phyloP scores from a whole-genome alignment of 2,888 invertebrate genomes.

The Leucophenga montana region DNA sequence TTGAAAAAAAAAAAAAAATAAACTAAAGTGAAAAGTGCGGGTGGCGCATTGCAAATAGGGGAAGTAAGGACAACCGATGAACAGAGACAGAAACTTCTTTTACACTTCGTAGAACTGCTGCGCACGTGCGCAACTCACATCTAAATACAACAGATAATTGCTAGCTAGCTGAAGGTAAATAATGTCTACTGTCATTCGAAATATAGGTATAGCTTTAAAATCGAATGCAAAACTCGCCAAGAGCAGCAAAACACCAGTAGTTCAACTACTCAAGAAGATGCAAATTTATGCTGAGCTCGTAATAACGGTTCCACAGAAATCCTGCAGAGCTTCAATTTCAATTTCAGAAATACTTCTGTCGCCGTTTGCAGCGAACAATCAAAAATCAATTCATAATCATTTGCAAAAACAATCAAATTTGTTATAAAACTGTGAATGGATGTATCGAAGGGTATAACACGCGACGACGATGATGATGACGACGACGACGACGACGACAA shows the following conservation, averaged over 20 bases:
- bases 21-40: too few species aligned
- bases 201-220: background rate
- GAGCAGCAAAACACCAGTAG: background rate
- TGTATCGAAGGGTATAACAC: slow-evolving; percentile 29
- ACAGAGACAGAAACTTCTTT: background rate
- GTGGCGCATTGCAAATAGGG: background rate
- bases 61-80: background rate
- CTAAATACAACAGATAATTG: background rate
- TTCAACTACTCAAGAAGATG: background rate
- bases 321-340: background rate
- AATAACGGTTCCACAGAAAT: slow-evolving; percentile 14
- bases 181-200: too few species aligned
- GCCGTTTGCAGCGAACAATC: slow-evolving; percentile 52
- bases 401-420: slow-evolving; percentile 70
- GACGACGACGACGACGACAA: slow-evolving; percentile 40
- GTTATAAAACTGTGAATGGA: slow-evolving; percentile 67
- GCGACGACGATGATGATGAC: slow-evolving; percentile 14
- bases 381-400: slow-evolving; percentile 72
- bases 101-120: background rate
- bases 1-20: background rate
- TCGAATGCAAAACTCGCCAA: background rate
- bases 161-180: background rate
- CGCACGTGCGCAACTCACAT: slow-evolving; percentile 9
- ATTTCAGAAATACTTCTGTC: background rate
- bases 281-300: slow-evolving; percentile 3